Evolutionary conservation across 1,140 invertebrate genomes (phyloP).

Genomic region (Chironomus tepperi): DNA sequence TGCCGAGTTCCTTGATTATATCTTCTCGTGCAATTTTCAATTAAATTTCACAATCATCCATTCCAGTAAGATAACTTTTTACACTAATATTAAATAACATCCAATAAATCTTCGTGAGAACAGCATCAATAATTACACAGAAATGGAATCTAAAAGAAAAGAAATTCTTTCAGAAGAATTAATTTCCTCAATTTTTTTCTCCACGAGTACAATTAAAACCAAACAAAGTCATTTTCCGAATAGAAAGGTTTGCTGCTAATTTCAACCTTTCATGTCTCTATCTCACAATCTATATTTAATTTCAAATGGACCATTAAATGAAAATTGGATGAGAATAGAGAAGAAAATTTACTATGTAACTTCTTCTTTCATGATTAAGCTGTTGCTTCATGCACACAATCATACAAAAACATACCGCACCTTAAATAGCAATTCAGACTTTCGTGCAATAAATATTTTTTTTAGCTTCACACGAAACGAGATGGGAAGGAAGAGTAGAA

Average conservation of each 20-base stretch:
- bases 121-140: too few species aligned
- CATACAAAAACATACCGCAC: neutral
- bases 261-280: neutral
- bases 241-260: neutral
- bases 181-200: neutral
- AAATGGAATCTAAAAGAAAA: too few species aligned
- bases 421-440: too few species aligned
- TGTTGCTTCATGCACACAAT: neutral
- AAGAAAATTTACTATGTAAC: neutral
- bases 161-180: neutral
- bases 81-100: too few species aligned
- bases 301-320: constrained; percentile 8
- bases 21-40: too few species aligned
- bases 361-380: neutral
- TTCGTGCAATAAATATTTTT: too few species aligned
- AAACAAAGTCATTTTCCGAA: neutral
- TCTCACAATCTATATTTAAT: neutral
- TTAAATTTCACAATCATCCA: too few species aligned
- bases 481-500: neutral
- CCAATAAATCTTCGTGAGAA: too few species aligned
- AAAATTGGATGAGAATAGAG: neutral
- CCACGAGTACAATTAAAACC: neutral
- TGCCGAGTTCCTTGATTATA: too few species aligned
- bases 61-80: too few species aligned
- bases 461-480: neutral